Percentiles rank a stretch among this genome's conserved stretches.
Evolutionary conservation across 2,113 vertebrate genomes (phyloP).

Genomic region (Oryzias javanicus): DNA sequence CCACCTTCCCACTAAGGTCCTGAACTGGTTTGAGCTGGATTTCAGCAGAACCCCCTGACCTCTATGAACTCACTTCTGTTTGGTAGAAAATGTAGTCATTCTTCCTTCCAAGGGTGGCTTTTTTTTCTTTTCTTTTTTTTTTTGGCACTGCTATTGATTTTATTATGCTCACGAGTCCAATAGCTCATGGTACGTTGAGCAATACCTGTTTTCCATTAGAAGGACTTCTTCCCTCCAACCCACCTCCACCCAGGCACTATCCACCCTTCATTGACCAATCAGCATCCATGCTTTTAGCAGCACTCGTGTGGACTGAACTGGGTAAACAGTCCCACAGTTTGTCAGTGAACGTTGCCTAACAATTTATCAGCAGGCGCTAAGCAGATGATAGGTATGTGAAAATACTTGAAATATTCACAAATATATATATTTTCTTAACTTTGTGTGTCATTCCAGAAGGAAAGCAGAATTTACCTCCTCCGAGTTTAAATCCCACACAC

Average conservation of each 20-base stretch:
- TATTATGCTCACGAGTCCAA: slow-evolving; percentile 43
- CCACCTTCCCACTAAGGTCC: slow-evolving; percentile 65
- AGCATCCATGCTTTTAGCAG: slow-evolving; percentile 77
- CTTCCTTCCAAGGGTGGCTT: slow-evolving; percentile 8
- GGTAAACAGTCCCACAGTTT: slow-evolving; percentile 81
- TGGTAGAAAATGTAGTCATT: slow-evolving; percentile 14
- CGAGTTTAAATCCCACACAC: slow-evolving; percentile 18
- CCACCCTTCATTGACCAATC: slow-evolving; percentile 75
- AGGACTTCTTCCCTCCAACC: slow-evolving; percentile 38
- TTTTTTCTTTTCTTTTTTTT: not conserved
- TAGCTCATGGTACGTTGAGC: slow-evolving; percentile 68
- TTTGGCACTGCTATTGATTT: slow-evolving; percentile 49
- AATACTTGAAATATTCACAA: not conserved
- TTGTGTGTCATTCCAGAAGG: slow-evolving; percentile 10
- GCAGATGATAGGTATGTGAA: slow-evolving; percentile 64
- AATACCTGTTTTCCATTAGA: slow-evolving; percentile 68
- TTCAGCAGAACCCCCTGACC: slow-evolving; percentile 24
- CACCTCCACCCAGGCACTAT: slow-evolving; percentile 35
- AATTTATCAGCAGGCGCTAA: slow-evolving; percentile 77
- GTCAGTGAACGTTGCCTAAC: slow-evolving; percentile 77
- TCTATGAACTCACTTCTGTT: slow-evolving; percentile 18
- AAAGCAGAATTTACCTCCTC: slow-evolving; percentile 28
- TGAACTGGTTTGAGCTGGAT: slow-evolving; percentile 63
- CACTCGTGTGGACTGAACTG: slow-evolving; percentile 62
- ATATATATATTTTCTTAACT: not conserved